A percentile compares a stretch with the other conserved stretches of the same genome.
Conservation (phyloP, 2,113 vertebrate genomes). For the Saccopteryx leptura region DNA sequence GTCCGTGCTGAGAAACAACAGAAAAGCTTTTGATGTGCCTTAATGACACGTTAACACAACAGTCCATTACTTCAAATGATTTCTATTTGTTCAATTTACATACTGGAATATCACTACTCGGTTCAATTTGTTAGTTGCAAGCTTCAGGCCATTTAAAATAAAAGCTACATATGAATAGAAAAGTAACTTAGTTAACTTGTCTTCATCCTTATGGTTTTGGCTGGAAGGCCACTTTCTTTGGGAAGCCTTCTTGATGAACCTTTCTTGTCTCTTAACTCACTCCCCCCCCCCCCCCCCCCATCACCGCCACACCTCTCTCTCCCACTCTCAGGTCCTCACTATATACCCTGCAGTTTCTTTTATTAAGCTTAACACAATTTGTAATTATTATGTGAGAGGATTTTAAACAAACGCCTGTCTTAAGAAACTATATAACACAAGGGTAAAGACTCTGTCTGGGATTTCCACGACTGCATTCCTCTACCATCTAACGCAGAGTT, state of each 20-base stretch:
- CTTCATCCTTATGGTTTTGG: background rate
- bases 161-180: background rate
- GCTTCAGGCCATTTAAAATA: slow-evolving; percentile 48
- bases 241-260: background rate
- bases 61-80: slow-evolving; percentile 68
- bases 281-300: too few relatives aligned
- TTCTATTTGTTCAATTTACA: slow-evolving; percentile 62
- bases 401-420: background rate
- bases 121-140: slow-evolving; percentile 52
- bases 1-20: slow-evolving; percentile 10
- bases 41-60: slow-evolving; percentile 59
- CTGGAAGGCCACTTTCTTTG: background rate
- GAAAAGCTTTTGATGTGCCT: slow-evolving; percentile 30
- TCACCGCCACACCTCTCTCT: background rate
- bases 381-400: background rate
- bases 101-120: slow-evolving; percentile 48
- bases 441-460: background rate
- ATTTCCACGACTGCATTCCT: background rate
- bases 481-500: background rate
- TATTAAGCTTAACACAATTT: background rate
- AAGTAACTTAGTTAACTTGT: slow-evolving; percentile 16
- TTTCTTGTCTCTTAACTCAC: background rate
- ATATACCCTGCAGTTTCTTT: slow-evolving; percentile 20
- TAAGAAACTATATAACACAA: slow-evolving; percentile 28
- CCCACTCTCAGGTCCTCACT: background rate